Percentiles rank a stretch among this genome's conserved stretches.
These are phyloP conservation scores for Aplodontia rufa DNA, from an alignment of 2,113 vertebrate species.

Conservation along the genomic window DNA sequence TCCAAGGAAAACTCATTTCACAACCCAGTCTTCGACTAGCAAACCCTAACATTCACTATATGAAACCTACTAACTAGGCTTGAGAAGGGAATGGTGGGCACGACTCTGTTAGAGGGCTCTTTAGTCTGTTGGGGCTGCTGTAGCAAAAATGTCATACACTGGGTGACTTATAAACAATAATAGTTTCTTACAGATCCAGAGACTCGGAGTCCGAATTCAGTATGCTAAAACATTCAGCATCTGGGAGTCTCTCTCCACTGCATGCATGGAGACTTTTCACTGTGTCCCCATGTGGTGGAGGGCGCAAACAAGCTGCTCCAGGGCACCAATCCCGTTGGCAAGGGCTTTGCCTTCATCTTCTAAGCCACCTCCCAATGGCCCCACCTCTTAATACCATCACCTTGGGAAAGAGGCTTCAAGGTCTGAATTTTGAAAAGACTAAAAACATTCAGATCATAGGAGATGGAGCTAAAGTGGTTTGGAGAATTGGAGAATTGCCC, in stretches of 20 bases:
- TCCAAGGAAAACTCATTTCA: background rate
- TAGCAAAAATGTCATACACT: background rate
- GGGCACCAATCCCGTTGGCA: background rate
- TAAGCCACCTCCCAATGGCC: background rate
- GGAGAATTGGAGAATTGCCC: background rate
- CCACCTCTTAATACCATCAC: background rate
- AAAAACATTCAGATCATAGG: background rate
- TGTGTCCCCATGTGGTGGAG: background rate
- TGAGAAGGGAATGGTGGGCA: background rate
- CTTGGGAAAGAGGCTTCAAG: background rate
- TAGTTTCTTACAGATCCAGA: background rate
- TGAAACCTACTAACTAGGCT: background rate
- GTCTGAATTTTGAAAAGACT: background rate
- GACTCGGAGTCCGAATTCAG: background rate
- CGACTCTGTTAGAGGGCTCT: background rate
- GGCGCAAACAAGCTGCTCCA: background rate
- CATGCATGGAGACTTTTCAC: background rate
- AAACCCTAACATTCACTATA: background rate
- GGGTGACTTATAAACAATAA: background rate
- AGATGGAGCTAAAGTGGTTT: background rate
- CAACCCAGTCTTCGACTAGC: background rate
- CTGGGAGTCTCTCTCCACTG: background rate
- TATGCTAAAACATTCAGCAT: background rate
- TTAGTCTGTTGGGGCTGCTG: background rate
- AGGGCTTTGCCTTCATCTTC: background rate